Conservation (phyloP, 2,888 invertebrate genomes). For the Sialis fuliginosa region DNA sequence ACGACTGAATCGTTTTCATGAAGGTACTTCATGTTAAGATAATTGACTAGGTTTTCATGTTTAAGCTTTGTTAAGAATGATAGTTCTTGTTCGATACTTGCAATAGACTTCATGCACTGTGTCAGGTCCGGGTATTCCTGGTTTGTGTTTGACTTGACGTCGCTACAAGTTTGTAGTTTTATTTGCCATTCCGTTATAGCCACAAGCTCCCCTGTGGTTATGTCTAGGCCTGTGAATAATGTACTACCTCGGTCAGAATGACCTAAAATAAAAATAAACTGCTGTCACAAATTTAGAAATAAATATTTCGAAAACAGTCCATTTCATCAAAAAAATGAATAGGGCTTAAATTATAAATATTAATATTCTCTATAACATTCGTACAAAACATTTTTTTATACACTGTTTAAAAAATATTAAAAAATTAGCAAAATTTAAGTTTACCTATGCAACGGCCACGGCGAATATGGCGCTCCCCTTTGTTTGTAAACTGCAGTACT, state of each 20-base stretch:
- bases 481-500: slow-evolving; percentile 32
- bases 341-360: too few species aligned
- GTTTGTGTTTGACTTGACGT: slow-evolving; percentile 1
- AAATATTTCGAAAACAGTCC: too few species aligned
- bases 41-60: slow-evolving; percentile 56
- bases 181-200: slow-evolving; percentile 63
- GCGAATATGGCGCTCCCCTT: slow-evolving; percentile 42
- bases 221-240: slow-evolving; percentile 60
- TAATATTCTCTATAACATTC: too few species aligned
- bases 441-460: slow-evolving; percentile 59
- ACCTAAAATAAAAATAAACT: slow-evolving; percentile 25
- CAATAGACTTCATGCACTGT: slow-evolving; percentile 35
- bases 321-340: too few species aligned
- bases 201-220: slow-evolving; percentile 49
- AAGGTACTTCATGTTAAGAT: slow-evolving; percentile 49
- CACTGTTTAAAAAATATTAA: too few species aligned
- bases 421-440: too few species aligned
- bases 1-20: slow-evolving; percentile 41
- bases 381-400: too few species aligned
- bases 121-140: slow-evolving; percentile 14
- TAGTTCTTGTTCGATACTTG: slow-evolving; percentile 61
- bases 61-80: slow-evolving; percentile 47
- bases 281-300: too few species aligned
- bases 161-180: slow-evolving; percentile 21
- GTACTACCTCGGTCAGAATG: slow-evolving; percentile 58